phyloP scores from a whole-genome alignment of 2,113 vertebrate genomes.

The Eclectus roratus region DNA sequence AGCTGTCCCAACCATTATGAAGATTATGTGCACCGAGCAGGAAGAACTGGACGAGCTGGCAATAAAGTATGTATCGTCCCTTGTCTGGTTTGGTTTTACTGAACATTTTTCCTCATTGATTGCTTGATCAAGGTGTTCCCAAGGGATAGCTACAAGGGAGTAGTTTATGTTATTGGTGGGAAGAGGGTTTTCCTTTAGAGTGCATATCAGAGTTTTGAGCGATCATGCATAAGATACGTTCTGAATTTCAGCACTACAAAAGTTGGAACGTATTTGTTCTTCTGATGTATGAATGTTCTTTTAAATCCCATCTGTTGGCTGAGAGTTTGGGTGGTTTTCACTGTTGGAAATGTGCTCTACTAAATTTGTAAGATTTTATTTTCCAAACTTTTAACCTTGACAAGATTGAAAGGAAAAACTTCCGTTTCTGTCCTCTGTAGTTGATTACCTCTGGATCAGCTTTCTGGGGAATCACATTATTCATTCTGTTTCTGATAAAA shows the following conservation, averaged over 20 bases:
- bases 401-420: neutral
- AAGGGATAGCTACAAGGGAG: neutral
- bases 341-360: neutral
- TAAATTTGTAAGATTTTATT: neutral
- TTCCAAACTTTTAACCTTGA: neutral
- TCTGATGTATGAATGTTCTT: neutral
- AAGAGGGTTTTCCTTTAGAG: neutral
- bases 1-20: constrained; percentile 98
- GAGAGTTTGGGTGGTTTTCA: neutral
- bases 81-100: neutral
- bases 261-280: neutral
- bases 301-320: neutral
- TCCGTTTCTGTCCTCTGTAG: neutral
- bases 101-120: neutral
- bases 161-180: neutral
- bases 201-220: neutral
- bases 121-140: neutral
- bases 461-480: neutral
- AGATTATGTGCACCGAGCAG: constrained; percentile 96
- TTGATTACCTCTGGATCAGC: neutral
- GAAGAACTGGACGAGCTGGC: constrained; percentile 92
- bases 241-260: neutral
- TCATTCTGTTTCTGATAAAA: neutral
- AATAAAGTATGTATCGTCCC: constrained; percentile 83
- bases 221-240: neutral